Evolutionary conservation across 35 echinoderm and acorn worm genomes (phyloP).

Genomic region (Ptychodera flava): DNA sequence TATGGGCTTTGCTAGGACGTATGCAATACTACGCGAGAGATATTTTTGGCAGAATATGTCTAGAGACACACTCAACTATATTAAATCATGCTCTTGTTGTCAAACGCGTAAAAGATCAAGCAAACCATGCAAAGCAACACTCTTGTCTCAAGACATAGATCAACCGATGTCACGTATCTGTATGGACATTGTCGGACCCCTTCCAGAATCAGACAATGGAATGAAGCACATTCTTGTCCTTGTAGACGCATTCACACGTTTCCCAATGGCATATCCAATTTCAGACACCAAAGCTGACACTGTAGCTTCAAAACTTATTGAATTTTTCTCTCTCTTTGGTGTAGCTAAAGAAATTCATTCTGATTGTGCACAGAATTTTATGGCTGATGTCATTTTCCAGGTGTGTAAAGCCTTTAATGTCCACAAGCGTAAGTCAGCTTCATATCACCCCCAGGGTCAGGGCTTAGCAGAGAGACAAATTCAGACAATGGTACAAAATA

Average conservation of each 20-base stretch:
- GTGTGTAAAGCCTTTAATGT: slow-evolving; percentile 54
- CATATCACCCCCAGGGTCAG: slow-evolving; percentile 38
- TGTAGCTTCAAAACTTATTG: slow-evolving; percentile 26
- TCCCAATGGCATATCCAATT: slow-evolving; percentile 58
- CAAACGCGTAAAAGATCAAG: slow-evolving; percentile 34
- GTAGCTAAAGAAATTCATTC: slow-evolving; percentile 37
- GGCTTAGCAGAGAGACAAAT: slow-evolving; percentile 63
- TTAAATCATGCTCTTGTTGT: slow-evolving; percentile 38
- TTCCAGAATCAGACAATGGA: slow-evolving; percentile 46
- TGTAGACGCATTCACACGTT: slow-evolving; percentile 53
- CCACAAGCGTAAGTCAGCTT: slow-evolving; percentile 45
- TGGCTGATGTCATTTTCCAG: slow-evolving; percentile 32
- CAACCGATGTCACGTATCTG: slow-evolving; percentile 50
- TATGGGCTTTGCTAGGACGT: slow-evolving; percentile 40
- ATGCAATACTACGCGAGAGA: slow-evolving; percentile 3
- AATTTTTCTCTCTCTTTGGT: slow-evolving; percentile 52
- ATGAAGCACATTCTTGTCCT: slow-evolving; percentile 53
- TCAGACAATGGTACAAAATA: no score
- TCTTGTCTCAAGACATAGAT: slow-evolving; percentile 19
- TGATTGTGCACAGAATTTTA: slow-evolving; percentile 71
- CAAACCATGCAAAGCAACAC: slow-evolving; percentile 12
- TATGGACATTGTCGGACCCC: slow-evolving; percentile 62
- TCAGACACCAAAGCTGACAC: slow-evolving; percentile 43
- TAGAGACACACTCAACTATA: slow-evolving; percentile 20
- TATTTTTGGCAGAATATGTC: slow-evolving; percentile 58